Evolutionary conservation across 1,140 invertebrate genomes (phyloP), one percentile per base, ranked within the genome.

Genomic region (Sminthurides bifidus): DNA sequence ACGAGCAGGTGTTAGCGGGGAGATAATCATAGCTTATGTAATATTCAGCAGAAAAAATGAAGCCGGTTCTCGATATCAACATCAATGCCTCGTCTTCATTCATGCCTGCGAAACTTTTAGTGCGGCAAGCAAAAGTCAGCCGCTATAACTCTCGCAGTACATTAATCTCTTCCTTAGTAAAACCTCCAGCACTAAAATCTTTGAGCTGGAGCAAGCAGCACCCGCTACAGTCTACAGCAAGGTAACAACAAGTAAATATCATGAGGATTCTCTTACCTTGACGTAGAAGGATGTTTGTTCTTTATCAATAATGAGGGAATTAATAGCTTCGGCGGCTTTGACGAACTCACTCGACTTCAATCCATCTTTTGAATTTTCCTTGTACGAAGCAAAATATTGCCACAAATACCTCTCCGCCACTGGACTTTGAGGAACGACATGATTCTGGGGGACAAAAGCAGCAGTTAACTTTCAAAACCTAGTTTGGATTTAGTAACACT

Each of bases 201-300:
- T 5, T 10, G 23, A 48, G 15, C 15, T 24, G 15, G 5, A 48
- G 23, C 15, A 10, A 24, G 23, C 44, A 29, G 6, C 6, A 8
- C 17, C 5, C 10, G 21, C 17, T 12, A 8, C 29, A 8, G 23
- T 12, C 29, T 26, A 8, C 6, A 24, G 43, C 6, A 46, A 15
- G 19, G n/a, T 50, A n/a, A n/a, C 15, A 10, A 52, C 10, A 31
- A 17, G 19, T 45, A 33, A 5, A 33, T 48, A n/a, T 8, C 27
- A 31, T 10, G 12, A 33, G 1, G 23, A 2, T 26, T 8, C 19
- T 6, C 24, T 24, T 23, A 65, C 63, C 54, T 65, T 65, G 54
- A 65, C 26, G 41, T 61, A 65, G 35, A 65, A 65, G 8, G 46
- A 15, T 23, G 58, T 29, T 48, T 65, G 63, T 19, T 61, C 63